A percentile compares a stretch with the other conserved stretches of the same genome.
Conservation (phyloP, 2,797 vertebrate genomes). For the Hozukius guyotensis region DNA sequence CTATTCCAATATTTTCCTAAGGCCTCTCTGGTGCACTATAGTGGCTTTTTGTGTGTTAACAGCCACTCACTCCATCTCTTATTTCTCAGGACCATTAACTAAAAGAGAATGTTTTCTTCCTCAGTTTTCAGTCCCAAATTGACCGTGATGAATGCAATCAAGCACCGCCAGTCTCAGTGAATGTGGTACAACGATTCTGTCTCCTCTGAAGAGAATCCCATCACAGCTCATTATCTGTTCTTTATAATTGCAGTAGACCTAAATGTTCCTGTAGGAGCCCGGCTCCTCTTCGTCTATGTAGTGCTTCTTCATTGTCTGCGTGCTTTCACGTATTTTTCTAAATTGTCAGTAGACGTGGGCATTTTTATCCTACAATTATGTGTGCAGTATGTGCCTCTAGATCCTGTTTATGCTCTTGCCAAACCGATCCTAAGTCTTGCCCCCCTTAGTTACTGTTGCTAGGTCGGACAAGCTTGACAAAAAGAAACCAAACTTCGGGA, state of each 20-base stretch:
- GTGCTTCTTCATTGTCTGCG: not conserved
- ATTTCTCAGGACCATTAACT: not conserved
- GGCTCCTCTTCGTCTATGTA: not conserved
- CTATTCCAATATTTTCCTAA: no score
- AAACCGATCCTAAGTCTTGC: no score
- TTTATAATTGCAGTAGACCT: not conserved
- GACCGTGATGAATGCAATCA: not conserved
- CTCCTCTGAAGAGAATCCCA: conserved; percentile 4
- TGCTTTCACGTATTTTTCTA: not conserved
- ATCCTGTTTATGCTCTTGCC: not conserved
- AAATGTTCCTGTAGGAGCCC: not conserved
- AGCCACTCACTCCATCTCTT: not conserved
- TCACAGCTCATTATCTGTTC: conserved; percentile 21
- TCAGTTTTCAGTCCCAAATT: not conserved
- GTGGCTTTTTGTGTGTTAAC: not conserved
- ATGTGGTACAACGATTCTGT: not conserved
- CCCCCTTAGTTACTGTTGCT: no score
- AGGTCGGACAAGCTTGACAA: no score
- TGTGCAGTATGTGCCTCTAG: not conserved
- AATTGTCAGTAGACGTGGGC: not conserved
- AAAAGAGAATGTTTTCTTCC: not conserved
- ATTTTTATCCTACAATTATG: not conserved
- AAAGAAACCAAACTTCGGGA: no score
- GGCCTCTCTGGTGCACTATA: no score
- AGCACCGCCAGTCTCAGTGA: not conserved